Evolutionary conservation across 2,797 vertebrate genomes (phyloP).

Genomic region (Gymnodraco acuticeps): DNA sequence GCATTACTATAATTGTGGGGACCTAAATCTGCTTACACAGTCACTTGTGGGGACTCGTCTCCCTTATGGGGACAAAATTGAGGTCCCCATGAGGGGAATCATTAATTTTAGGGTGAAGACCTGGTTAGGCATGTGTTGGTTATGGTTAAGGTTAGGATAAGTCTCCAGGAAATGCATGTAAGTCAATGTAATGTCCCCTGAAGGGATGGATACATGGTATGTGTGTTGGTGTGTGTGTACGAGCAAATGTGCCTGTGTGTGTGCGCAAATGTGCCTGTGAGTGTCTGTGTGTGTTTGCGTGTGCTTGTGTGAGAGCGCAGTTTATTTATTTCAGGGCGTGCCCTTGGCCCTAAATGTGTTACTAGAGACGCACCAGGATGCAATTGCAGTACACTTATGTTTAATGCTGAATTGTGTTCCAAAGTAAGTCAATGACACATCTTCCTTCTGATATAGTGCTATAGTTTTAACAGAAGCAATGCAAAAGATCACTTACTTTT

Average conservation of each 20-base stretch:
- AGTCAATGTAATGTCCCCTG: too few relatives aligned
- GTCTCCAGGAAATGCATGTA: too few relatives aligned
- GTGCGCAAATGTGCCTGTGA: not conserved
- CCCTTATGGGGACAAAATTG: too few relatives aligned
- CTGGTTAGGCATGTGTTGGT: too few relatives aligned
- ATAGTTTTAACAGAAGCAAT: not conserved
- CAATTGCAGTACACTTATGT: not conserved
- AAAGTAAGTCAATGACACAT: not conserved
- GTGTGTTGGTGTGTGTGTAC: slow-evolving; percentile 2
- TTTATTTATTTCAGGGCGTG: slow-evolving; percentile 43
- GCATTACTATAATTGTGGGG: too few relatives aligned
- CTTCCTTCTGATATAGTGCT: not conserved
- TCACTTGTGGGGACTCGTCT: too few relatives aligned
- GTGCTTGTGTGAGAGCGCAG: not conserved
- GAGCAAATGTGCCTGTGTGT: not conserved
- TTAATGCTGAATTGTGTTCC: not conserved
- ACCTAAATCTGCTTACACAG: too few relatives aligned
- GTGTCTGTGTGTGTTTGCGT: not conserved
- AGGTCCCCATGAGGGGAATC: too few relatives aligned
- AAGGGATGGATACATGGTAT: too few relatives aligned
- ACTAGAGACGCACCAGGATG: slow-evolving; percentile 8
- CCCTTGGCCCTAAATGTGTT: slow-evolving; percentile 10
- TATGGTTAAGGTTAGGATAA: too few relatives aligned
- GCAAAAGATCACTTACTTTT: not conserved
- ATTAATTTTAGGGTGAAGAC: too few relatives aligned